Evolutionary conservation across 1,140 invertebrate species (phyloP).

Genomic region (Euwallacea fornicatus): DNA sequence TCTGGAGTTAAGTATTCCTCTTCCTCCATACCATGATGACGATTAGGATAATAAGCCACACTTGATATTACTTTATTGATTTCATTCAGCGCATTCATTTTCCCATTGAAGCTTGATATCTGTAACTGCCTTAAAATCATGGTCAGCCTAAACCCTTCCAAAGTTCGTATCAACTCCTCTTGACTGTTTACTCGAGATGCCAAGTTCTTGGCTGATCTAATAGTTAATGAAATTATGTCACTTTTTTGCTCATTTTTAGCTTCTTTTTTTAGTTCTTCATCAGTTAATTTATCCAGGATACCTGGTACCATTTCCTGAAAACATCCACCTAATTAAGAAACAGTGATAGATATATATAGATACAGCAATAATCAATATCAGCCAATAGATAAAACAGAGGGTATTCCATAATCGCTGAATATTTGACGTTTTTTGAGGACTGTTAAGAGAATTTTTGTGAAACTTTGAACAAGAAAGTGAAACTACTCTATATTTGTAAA

Average conservation of each 20-base stretch:
- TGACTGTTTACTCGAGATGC: slow-evolving; percentile 76
- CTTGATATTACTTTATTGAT: slow-evolving; percentile 96
- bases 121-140: slow-evolving; percentile 94
- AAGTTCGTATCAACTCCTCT: slow-evolving; percentile 81
- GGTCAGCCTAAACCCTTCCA: slow-evolving; percentile 94
- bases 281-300: slow-evolving; percentile 91
- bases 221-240: slow-evolving; percentile 87
- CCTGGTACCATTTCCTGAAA: slow-evolving; percentile 85
- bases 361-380: background rate
- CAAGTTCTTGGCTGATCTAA: slow-evolving; percentile 86
- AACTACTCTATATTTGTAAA: too few relatives aligned
- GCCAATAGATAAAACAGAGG: background rate
- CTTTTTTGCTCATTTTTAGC: slow-evolving; percentile 95
- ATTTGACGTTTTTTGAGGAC: too few relatives aligned
- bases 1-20: slow-evolving; percentile 94
- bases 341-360: background rate
- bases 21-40: slow-evolving; percentile 70
- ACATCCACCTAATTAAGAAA: background rate
- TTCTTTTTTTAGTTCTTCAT: slow-evolving; percentile 96
- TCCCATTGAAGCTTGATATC: slow-evolving; percentile 98
- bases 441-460: too few relatives aligned
- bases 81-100: slow-evolving; percentile 99
- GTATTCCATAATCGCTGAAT: too few relatives aligned
- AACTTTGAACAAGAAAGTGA: too few relatives aligned
- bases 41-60: slow-evolving; percentile 83